Evolutionary conservation across 1,140 invertebrate genomes (phyloP).

Genomic region (Asbolus verrucosus): DNA sequence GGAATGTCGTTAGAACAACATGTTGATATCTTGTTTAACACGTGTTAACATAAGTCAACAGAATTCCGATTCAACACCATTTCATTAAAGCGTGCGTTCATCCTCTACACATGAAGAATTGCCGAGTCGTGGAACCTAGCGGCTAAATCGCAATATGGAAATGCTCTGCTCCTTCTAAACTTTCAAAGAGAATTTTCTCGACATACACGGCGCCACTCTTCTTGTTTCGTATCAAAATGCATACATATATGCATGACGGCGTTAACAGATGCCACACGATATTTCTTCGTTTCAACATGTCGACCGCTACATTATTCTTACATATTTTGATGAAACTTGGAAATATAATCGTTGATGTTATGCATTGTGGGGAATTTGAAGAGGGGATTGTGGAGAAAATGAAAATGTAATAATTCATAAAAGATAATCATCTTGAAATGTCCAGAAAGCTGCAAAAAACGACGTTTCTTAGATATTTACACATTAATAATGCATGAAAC

Average conservation of each 20-base stretch:
- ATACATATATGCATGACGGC: constrained; percentile 35
- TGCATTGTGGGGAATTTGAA: no score
- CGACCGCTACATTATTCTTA: not conserved
- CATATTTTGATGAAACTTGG: no score
- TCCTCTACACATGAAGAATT: not conserved
- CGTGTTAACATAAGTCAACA: not conserved
- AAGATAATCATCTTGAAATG: no score
- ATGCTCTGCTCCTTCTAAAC: constrained; percentile 17
- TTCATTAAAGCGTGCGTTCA: constrained; percentile 20
- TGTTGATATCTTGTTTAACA: not conserved
- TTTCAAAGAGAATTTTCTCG: constrained; percentile 28
- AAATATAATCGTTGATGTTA: no score
- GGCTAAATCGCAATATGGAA: constrained; percentile 21
- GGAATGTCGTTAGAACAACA: constrained; percentile 6
- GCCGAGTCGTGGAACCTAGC: constrained; percentile 8
- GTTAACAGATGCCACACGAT: constrained; percentile 26
- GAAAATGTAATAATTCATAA: no score
- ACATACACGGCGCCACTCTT: constrained; percentile 7
- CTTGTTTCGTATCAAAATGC: constrained; percentile 21
- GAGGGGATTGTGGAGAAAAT: no score
- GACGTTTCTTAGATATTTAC: constrained; percentile 9
- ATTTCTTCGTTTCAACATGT: constrained; percentile 10
- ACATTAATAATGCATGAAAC: constrained; percentile 34
- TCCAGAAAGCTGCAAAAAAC: not conserved
- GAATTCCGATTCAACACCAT: constrained; percentile 10